These are phyloP conservation scores for Halesus radiatus DNA, from an alignment of 1,140 invertebrate species.

Conservation along the genomic window DNA sequence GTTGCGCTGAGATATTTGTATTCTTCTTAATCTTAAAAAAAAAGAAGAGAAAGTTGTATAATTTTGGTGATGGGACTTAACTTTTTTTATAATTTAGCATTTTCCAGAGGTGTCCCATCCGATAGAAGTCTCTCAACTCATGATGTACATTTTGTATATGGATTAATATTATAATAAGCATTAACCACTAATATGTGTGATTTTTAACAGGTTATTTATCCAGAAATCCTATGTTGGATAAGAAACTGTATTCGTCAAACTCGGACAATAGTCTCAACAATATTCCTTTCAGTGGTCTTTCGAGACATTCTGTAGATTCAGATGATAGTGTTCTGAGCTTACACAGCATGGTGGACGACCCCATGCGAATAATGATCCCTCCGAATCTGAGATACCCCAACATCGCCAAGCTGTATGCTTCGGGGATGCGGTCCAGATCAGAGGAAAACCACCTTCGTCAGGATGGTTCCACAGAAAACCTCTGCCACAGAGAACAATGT, in stretches of 20 bases:
- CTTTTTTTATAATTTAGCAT: no score
- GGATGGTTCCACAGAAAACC: constrained; percentile 14
- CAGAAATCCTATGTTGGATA: constrained; percentile 46
- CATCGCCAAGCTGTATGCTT: constrained; percentile 35
- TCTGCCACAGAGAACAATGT: constrained; percentile 49
- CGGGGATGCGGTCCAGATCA: constrained; percentile 28
- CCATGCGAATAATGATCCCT: constrained; percentile 16
- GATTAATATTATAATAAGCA: neutral
- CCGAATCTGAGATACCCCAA: constrained; percentile 48
- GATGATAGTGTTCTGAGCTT: constrained; percentile 26
- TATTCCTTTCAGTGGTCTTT: constrained; percentile 63
- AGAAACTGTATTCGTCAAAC: constrained; percentile 65
- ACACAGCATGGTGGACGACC: constrained; percentile 26
- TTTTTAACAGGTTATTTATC: constrained; percentile 41
- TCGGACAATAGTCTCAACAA: constrained; percentile 65
- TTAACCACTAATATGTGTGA: neutral
- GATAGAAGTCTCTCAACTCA: no score
- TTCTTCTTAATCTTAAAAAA: no score
- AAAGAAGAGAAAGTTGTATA: no score
- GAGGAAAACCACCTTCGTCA: constrained; percentile 15
- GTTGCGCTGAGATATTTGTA: no score
- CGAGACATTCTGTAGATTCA: constrained; percentile 31
- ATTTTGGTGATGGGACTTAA: no score
- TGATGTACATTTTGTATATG: no score
- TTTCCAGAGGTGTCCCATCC: no score